Conservation (phyloP, 2,113 vertebrate species). For the Cavia aperea region DNA sequence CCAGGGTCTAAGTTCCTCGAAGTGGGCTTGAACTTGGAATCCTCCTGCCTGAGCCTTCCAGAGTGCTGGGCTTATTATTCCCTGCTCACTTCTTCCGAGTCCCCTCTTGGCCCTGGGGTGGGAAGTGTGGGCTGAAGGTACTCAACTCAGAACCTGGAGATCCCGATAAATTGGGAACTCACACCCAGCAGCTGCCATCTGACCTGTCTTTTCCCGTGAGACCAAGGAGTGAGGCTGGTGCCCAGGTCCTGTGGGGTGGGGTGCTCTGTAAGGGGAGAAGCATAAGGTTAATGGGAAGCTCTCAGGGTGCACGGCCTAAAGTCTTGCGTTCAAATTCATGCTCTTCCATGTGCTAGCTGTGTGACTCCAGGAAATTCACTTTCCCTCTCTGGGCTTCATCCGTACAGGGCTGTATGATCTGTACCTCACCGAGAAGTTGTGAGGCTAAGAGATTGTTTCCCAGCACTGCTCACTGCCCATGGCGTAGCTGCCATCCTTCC, state of each 20-base stretch:
- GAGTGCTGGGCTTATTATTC: not conserved
- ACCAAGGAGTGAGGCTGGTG: not conserved
- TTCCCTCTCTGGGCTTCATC: not conserved
- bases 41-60: not conserved
- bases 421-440: not conserved
- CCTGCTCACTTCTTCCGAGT: not conserved
- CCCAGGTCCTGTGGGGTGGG: not conserved
- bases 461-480: accelerated
- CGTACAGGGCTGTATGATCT: not conserved
- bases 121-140: not conserved
- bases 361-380: not conserved
- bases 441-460: not conserved
- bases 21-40: not conserved
- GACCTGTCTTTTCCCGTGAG: not conserved
- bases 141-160: not conserved
- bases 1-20: not conserved
- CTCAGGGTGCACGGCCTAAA: not conserved
- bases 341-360: not conserved
- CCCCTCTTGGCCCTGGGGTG: accelerated
- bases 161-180: not conserved
- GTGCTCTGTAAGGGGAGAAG: not conserved
- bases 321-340: not conserved
- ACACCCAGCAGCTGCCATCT: not conserved
- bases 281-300: not conserved
- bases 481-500: accelerated